Conservation (phyloP, 2,113 vertebrate genomes). For the Candoia aspera region DNA sequence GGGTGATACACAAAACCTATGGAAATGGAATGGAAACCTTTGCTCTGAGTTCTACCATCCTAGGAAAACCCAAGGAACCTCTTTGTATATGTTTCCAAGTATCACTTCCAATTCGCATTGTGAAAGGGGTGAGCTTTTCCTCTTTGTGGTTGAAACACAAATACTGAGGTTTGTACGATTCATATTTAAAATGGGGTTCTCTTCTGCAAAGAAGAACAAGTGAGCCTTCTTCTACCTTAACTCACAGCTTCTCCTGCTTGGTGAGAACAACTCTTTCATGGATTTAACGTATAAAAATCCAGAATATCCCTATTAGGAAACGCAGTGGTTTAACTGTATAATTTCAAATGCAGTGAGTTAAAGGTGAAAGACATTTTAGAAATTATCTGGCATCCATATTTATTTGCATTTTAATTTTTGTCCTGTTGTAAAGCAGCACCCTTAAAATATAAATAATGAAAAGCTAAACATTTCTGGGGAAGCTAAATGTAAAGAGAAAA, state of each 20-base stretch:
- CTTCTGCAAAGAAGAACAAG: background rate
- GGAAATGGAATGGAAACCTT: conserved; percentile 1
- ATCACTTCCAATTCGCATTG: conserved; percentile 58
- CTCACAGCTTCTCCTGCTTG: background rate
- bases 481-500: conserved; percentile 21
- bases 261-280: conserved; percentile 25
- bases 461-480: background rate
- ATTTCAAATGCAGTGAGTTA: conserved; percentile 42
- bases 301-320: conserved; percentile 43
- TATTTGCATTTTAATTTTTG: conserved; percentile 43
- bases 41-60: conserved; percentile 13
- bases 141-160: background rate
- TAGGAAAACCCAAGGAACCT: background rate
- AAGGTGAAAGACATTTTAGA: conserved; percentile 31
- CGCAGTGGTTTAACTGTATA: conserved; percentile 29
- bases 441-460: conserved; percentile 49
- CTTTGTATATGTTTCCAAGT: conserved; percentile 13
- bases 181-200: background rate
- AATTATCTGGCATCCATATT: conserved; percentile 44
- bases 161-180: background rate
- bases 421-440: conserved; percentile 55
- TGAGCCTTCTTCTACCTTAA: background rate
- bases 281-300: background rate
- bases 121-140: conserved; percentile 49
- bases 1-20: conserved; percentile 11